Evolutionary conservation across 92 coral and sea anemone genomes (phyloP), one percentile per base, ranked within the genome.

Genomic region (Umimayanthus chanpuru): DNA sequence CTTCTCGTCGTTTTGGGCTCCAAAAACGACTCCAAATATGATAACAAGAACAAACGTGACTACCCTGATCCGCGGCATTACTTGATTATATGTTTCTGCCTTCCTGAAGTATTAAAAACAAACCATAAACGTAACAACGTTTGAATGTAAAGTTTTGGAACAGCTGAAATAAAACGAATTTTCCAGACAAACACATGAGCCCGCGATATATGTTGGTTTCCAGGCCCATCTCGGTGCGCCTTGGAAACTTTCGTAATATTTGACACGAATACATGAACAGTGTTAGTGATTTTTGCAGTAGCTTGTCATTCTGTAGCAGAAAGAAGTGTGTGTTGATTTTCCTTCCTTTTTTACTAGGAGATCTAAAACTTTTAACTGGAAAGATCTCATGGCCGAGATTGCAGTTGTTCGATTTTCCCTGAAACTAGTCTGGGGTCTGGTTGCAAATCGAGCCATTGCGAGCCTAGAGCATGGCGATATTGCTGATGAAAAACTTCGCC

Each of bases 401-500:
- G 98, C 93, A n/a, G 81, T 97, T 10, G 99, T 95, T 30, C 93
- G 97, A 2, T 85, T 97, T 25, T 97, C 99, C 71, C 90, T 97
- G 49, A 96, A 95, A 55, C 78, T 97, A 80, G 99, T 94, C 2
- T 97, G 99, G 99, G 93, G 95, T 39, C 67, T 97, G 85, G 92
- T 97, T 73, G 96, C 99, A 79, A 95, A 95, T 92, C 93, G 96
- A 70, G 94, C 95, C 32, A 94, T 93, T 66, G 90, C 94, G 47
- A 92, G 92, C 12, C 72, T 97, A 23, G 95, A 94, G 80, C 93
- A 92, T 29, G 99, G 98, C 16, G 92, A 85, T 32, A 79, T 93
- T 9, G 93, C 97, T 4, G 99, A 97, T 66, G 99, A 97, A 86
- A 93, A 94, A 74, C 91, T 97, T 7, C 93, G 99, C 32, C 95